A percentile compares a stretch with the other conserved stretches of the same genome.
Conservation (phyloP, 2,888 invertebrate species). For the Archips xylosteana region DNA sequence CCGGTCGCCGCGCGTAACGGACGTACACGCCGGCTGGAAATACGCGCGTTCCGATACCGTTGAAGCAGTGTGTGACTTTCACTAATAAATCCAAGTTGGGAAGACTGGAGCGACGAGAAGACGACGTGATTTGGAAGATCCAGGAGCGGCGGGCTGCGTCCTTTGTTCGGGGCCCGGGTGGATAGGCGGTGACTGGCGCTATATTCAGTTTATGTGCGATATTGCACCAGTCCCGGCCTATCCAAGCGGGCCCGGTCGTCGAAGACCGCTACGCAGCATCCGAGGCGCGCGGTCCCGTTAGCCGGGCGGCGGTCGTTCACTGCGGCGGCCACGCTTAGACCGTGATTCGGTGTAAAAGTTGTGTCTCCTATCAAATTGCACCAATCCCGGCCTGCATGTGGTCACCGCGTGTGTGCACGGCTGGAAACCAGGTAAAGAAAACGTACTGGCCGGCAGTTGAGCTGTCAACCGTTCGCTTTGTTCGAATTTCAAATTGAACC, state of each 20-base stretch:
- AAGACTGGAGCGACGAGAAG: conserved; percentile 50
- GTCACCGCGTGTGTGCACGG: conserved; percentile 60
- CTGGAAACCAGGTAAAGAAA: conserved; percentile 50
- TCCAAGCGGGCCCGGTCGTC: conserved; percentile 81
- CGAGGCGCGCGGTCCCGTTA: conserved; percentile 83
- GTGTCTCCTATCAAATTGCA: conserved; percentile 83
- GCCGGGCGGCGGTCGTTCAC: conserved; percentile 81
- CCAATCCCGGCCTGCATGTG: conserved; percentile 86
- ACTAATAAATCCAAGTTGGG: conserved; percentile 30
- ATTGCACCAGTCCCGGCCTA: conserved; percentile 87
- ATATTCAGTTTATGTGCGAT: conserved; percentile 81
- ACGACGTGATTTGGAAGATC: conserved; percentile 43
- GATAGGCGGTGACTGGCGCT: conserved; percentile 83
- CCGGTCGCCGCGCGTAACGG: conserved; percentile 57
- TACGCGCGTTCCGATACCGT: conserved; percentile 60
- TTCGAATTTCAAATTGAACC: conserved; percentile 37
- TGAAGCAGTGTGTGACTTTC: conserved; percentile 53
- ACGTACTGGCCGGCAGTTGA: conserved; percentile 9
- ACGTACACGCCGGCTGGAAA: conserved; percentile 57
- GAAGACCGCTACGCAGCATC: conserved; percentile 83
- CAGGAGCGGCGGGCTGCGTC: conserved; percentile 30
- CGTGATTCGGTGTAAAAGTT: conserved; percentile 84
- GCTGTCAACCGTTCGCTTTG: conserved; percentile 22
- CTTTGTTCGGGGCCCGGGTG: conserved; percentile 82
- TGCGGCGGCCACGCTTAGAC: conserved; percentile 84